A percentile compares a stretch with the other conserved stretches of the same genome.
These are phyloP conservation scores for Pterocles gutturalis DNA, from an alignment of 2,113 vertebrate genomes.

Conservation along the genomic window DNA sequence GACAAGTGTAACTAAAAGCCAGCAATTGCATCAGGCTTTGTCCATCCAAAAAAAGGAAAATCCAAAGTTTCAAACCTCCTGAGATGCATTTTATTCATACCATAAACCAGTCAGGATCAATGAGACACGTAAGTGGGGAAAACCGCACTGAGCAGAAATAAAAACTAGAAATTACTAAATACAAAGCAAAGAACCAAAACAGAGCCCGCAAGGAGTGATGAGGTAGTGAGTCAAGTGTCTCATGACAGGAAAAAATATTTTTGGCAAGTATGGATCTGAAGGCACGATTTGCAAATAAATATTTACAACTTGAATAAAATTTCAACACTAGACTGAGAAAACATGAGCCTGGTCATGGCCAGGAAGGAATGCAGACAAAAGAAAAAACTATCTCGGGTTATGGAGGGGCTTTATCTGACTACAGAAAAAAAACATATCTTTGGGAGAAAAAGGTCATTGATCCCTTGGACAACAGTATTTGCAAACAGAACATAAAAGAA, in stretches of 20 bases:
- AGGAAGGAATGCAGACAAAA: slow-evolving; percentile 9
- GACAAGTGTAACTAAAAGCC: slow-evolving; percentile 34
- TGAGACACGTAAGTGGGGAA: neutral
- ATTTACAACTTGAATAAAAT: slow-evolving; percentile 37
- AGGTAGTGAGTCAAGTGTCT: neutral
- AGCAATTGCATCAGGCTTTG: slow-evolving; percentile 10
- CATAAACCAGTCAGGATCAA: slow-evolving; percentile 5
- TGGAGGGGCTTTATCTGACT: neutral
- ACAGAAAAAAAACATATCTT: neutral
- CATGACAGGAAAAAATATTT: slow-evolving; percentile 28
- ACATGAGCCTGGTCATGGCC: neutral
- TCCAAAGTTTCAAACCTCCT: neutral
- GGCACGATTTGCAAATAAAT: slow-evolving; percentile 49
- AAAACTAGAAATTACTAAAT: neutral
- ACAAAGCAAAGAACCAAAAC: neutral
- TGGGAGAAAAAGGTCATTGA: neutral
- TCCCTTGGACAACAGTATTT: neutral
- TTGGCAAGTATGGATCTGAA: slow-evolving; percentile 10
- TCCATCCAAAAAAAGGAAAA: neutral
- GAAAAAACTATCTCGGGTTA: neutral
- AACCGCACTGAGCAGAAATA: slow-evolving; percentile 4
- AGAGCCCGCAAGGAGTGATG: neutral
- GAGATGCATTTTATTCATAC: neutral
- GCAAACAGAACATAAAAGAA: neutral
- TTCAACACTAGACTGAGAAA: slow-evolving; percentile 38